Evolutionary conservation across 2,797 vertebrate genomes (phyloP), one percentile per base, ranked within the genome.

Genomic region (Poeciliopsis turneri): DNA sequence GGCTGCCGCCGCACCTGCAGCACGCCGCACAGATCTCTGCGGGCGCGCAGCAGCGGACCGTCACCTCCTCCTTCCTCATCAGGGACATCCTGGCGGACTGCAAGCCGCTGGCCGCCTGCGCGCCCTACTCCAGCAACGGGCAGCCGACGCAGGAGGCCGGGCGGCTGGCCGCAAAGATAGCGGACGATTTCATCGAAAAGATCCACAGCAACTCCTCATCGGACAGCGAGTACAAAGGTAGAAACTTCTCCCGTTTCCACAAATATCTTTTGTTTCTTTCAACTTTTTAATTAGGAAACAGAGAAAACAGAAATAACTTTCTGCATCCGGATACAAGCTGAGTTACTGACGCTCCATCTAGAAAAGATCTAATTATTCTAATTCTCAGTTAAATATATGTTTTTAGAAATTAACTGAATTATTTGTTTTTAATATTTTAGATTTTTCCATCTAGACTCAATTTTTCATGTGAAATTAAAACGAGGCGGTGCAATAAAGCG

Each of bases 171-270:
- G 91, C 96, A 71, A 98, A 98, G 86, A 93, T 96, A 9, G 95
- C 95, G 18, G 97, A 98, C 82, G 98, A 99, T 89, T 98, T 97
- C 86, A 96, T 97, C 87, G 98, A 99, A 91, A 99, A 98, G 91
- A 97, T 92, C 88, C 96, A 96, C 94, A 98, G 97, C 92, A 97
- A 96, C 82, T 95, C 97, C 1, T 97, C 98, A 0, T 99, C 98
- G 25, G 98, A 99, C 89, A 98, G 98, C 2, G 98, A 99, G 89
- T 99, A 98, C 69, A 99, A 98, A 99, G 98, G 98, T 98, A 96
- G 95, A 80, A 45, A 45, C 64, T 68, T 11, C 2, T 5, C 33
- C 20, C 20, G 20, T 4, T 20, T 13, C 33, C 25, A 2, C 4
- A 68, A 23, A 39, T 2, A 25, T 45, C 10, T 47, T 5, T 18